Conservation (phyloP, 2,888 invertebrate genomes). For the Athalia circularis region DNA sequence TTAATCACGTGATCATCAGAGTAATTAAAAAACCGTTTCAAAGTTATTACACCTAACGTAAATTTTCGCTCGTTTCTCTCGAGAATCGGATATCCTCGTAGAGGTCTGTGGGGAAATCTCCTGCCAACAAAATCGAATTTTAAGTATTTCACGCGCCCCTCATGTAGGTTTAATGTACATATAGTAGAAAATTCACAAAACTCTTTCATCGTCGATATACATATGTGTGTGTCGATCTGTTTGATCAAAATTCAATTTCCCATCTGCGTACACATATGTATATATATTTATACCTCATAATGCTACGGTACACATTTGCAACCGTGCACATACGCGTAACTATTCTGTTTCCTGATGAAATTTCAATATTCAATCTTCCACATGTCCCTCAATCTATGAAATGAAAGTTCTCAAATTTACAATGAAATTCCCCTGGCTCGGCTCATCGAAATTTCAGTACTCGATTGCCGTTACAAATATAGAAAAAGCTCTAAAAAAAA, state of each 20-base stretch:
- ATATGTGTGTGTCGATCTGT: slow-evolving; percentile 8
- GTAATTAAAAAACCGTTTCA: slow-evolving; percentile 18
- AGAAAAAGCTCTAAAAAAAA: too few relatives aligned
- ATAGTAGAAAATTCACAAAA: too few relatives aligned
- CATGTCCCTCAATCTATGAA: neutral
- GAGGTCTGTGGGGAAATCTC: slow-evolving; percentile 17
- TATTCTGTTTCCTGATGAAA: neutral
- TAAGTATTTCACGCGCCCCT: slow-evolving; percentile 22
- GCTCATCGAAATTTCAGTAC: neutral
- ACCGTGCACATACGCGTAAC: neutral
- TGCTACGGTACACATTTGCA: neutral
- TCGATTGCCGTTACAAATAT: too few relatives aligned
- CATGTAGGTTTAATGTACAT: neutral
- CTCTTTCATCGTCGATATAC: neutral
- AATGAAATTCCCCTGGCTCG: neutral
- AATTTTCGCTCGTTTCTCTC: slow-evolving; percentile 8
- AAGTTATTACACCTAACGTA: slow-evolving; percentile 6
- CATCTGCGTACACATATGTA: neutral
- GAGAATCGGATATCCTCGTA: slow-evolving; percentile 1
- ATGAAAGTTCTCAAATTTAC: too few relatives aligned
- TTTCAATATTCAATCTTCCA: slow-evolving; percentile 15
- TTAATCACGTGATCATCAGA: neutral
- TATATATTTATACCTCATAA: neutral
- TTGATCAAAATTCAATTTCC: slow-evolving; percentile 36
- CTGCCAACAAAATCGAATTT: slow-evolving; percentile 25